Evolutionary conservation across 2,797 vertebrate genomes (phyloP).

Genomic region (Darevskia mixta): DNA sequence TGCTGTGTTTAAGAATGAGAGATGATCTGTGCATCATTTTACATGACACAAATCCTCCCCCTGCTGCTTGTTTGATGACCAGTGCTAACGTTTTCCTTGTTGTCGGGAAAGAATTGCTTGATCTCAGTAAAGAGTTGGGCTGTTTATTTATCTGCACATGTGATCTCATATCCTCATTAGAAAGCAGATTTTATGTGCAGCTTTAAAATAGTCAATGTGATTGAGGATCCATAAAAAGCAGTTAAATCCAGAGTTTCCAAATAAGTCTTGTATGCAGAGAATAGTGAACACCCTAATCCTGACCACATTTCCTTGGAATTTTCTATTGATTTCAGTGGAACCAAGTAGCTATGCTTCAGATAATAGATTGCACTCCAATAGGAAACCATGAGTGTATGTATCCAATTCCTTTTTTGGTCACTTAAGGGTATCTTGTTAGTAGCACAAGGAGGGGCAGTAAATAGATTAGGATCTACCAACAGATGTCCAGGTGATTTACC

Average conservation of each 20-base stretch:
- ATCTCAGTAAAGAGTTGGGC: slow-evolving; percentile 21
- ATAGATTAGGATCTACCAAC: too few relatives aligned
- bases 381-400: neutral
- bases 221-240: neutral
- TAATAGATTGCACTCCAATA: neutral
- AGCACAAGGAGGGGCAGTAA: too few relatives aligned
- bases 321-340: slow-evolving; percentile 5
- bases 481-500: too few relatives aligned
- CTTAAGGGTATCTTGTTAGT: neutral
- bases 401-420: neutral
- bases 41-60: neutral
- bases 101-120: slow-evolving; percentile 3
- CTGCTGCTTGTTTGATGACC: slow-evolving; percentile 16
- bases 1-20: neutral
- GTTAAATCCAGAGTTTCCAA: neutral
- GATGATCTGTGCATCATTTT: slow-evolving; percentile 9
- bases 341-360: neutral
- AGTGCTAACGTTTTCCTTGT: neutral
- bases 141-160: neutral
- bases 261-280: neutral
- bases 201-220: neutral
- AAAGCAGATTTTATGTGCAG: neutral
- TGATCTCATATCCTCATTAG: slow-evolving; percentile 6
- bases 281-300: neutral
- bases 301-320: neutral